Percentiles rank a stretch among this genome's conserved stretches.
Evolutionary conservation across 2,797 vertebrate genomes (phyloP).

Genomic region (Eulemur coronatus): DNA sequence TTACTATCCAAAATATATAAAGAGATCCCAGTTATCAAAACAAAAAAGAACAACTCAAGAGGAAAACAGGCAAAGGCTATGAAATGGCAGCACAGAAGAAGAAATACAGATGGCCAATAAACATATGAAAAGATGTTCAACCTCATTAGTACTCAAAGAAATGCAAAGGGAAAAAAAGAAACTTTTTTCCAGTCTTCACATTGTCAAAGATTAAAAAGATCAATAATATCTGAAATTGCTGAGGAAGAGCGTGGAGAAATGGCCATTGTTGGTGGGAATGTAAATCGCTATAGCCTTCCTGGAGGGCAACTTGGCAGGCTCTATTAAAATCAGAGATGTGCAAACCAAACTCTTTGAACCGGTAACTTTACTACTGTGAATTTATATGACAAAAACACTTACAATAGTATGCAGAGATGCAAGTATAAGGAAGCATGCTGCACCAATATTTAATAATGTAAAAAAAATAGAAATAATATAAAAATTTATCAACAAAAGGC

Average conservation of each 20-base stretch:
- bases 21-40: slow-evolving; percentile 5
- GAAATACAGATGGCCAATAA: slow-evolving; percentile 18
- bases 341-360: slow-evolving; percentile 15
- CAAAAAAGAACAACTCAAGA: slow-evolving; percentile 22
- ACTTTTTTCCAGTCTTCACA: neutral
- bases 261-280: neutral
- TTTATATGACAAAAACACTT: neutral
- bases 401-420: neutral
- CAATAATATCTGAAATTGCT: neutral
- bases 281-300: neutral
- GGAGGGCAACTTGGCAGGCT: neutral
- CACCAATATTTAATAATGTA: neutral
- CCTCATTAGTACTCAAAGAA: neutral
- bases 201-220: slow-evolving; percentile 36
- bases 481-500: neutral
- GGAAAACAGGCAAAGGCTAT: neutral
- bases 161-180: neutral
- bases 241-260: slow-evolving; percentile 2
- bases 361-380: neutral
- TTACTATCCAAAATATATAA: neutral
- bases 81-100: neutral
- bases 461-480: slow-evolving; percentile 18
- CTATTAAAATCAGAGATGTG: slow-evolving; percentile 4
- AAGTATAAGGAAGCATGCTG: neutral
- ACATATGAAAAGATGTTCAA: slow-evolving; percentile 18